phyloP scores from a whole-genome alignment of 2,113 vertebrate species.

The Carettochelys insculpta region DNA sequence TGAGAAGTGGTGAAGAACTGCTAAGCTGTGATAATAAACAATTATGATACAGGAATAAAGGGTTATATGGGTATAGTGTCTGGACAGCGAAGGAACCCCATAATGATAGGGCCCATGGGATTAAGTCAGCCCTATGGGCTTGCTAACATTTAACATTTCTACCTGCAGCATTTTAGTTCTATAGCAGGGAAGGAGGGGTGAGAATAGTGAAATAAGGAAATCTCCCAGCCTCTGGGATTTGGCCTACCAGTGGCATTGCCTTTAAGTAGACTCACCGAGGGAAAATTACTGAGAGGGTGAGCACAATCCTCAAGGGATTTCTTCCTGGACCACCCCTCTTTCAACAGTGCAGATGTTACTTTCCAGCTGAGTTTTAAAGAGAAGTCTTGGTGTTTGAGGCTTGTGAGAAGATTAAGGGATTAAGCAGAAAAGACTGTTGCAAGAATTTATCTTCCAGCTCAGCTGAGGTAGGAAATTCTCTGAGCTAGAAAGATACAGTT shows the following conservation, averaged over 20 bases:
- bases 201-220: neutral
- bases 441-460: conserved; percentile 68
- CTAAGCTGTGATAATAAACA: conserved; percentile 8
- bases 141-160: neutral
- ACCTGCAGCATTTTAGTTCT: neutral
- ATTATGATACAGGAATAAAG: neutral
- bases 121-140: neutral
- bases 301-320: conserved; percentile 24
- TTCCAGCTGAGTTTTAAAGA: conserved; percentile 67
- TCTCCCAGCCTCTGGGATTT: neutral
- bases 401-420: conserved; percentile 78
- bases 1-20: neutral
- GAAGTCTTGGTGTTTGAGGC: conserved; percentile 69
- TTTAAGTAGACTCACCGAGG: conserved; percentile 47
- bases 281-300: conserved; percentile 33
- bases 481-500: neutral
- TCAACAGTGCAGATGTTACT: conserved; percentile 69
- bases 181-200: neutral
- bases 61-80: neutral
- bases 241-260: neutral
- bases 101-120: neutral
- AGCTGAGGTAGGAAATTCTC: conserved; percentile 44
- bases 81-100: neutral
- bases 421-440: conserved; percentile 66
- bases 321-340: conserved; percentile 45